Conservation (phyloP, 2,888 invertebrate species). For the Drosophila neonasuta region DNA sequence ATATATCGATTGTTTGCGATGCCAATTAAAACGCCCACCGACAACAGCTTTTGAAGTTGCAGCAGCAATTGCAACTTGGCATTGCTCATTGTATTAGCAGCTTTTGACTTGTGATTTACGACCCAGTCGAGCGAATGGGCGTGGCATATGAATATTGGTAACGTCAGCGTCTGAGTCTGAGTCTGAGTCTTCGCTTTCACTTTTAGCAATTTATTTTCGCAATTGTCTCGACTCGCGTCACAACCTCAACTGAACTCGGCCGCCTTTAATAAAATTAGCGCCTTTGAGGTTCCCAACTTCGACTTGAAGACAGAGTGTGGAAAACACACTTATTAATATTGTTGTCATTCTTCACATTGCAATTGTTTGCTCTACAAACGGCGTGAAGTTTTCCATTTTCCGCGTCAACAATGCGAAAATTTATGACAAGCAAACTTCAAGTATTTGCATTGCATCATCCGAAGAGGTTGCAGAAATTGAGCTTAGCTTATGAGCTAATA, state of each 20-base stretch:
- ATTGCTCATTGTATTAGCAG: conserved; percentile 25
- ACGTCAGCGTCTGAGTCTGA: neutral
- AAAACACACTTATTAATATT: conserved; percentile 24
- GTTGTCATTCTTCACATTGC: conserved; percentile 16
- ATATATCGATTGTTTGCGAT: conserved; percentile 27
- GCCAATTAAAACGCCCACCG: conserved; percentile 39
- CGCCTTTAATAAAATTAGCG: conserved; percentile 27
- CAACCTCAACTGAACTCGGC: conserved; percentile 32
- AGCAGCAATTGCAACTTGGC: conserved; percentile 37
- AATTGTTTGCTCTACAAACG: conserved; percentile 36
- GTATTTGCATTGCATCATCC: conserved; percentile 17
- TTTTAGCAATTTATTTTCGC: conserved; percentile 62
- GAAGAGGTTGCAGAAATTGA: neutral
- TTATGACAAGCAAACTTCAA: conserved; percentile 17
- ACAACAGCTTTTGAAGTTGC: conserved; percentile 8
- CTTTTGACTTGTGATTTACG: conserved; percentile 21
- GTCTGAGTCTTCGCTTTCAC: conserved; percentile 55
- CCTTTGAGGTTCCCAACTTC: conserved; percentile 5
- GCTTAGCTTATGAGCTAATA: neutral
- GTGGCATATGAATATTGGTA: neutral
- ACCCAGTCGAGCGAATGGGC: neutral
- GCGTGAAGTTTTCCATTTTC: conserved; percentile 27
- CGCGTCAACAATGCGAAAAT: conserved; percentile 18
- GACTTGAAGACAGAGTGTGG: conserved; percentile 10
- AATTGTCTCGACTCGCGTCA: conserved; percentile 37